A percentile compares a stretch with the other conserved stretches of the same genome.
Evolutionary conservation across 2,113 vertebrate genomes (phyloP).

Genomic region (Corythaeola cristata): DNA sequence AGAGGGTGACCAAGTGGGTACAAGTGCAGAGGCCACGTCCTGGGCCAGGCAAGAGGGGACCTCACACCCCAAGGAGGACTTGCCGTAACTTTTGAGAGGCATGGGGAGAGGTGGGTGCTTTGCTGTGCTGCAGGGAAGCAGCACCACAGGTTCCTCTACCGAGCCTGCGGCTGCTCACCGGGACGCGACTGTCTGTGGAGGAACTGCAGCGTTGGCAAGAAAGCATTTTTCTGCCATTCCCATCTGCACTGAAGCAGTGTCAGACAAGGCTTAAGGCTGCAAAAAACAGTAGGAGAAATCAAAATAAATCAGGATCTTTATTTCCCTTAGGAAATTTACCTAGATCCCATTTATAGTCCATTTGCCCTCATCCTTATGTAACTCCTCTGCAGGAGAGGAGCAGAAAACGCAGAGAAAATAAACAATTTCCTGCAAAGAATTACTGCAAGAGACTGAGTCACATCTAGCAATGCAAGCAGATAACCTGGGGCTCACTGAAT

Average conservation of each 20-base stretch:
- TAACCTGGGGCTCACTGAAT: not conserved
- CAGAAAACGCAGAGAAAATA: constrained; percentile 3
- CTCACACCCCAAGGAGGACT: not conserved
- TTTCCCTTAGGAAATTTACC: constrained; percentile 41
- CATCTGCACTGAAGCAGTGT: not conserved
- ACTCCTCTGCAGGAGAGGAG: not conserved
- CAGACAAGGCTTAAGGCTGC: not conserved
- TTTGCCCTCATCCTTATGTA: constrained; percentile 30
- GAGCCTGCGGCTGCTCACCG: not conserved
- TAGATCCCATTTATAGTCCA: constrained; percentile 14
- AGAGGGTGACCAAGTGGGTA: not conserved
- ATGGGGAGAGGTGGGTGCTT: not conserved
- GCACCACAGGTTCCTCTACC: not conserved
- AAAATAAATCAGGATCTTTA: constrained; percentile 12
- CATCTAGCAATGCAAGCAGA: not conserved
- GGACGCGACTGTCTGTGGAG: not conserved
- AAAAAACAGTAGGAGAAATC: not conserved
- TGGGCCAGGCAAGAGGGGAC: not conserved
- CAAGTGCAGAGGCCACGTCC: fast-evolving
- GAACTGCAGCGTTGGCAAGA: not conserved
- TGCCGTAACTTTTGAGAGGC: fast-evolving
- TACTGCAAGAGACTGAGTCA: constrained; percentile 30
- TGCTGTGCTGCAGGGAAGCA: not conserved
- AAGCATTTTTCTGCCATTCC: not conserved
- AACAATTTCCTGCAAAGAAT: constrained; percentile 10